Base-by-base conservation (phyloP, 1,140 invertebrate genomes). In the Acromyrmex echinatior region DNA sequence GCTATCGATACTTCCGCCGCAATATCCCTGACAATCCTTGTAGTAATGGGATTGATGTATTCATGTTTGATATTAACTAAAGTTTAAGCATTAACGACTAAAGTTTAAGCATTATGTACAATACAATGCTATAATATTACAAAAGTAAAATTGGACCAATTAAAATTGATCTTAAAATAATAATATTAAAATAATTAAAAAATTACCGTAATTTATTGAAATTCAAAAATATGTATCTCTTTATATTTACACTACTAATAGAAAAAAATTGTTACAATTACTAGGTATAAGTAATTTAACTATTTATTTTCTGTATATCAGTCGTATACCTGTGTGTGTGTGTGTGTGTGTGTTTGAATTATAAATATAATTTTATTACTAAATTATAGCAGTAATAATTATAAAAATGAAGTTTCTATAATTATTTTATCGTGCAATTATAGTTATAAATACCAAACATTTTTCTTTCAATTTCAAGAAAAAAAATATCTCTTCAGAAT, bases 1-100 rank as follows among this genome's bases (percentile, higher is more conserved):
- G 14, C 68, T 79, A 76, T 84, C 58, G 70, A 84, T 84, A 76
- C 39, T 76, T 76, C 39, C 80, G 80, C 45, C 70, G 80, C 80
- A 51, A 58, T 63, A 49, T 76, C 56, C 53, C n/a, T 63, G 56
- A 31, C 56, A 31, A 62, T 84, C 53, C n/a, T 14, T 12, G 3
- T 39, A 39, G 49, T 25, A 39, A 82, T 51, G 39, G 25, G 28
- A 49, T 39, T 39, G 28, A 62, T 49, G 49, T 49, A 56, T 39
- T 56, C 21, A 28, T 28, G 28, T 6, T 16, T 4, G 49, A 7
- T 10, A 70, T 70, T 35, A 28, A 56, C 5, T 49, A 65, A 65
- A 78, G 14, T 66, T 49, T 1, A 35, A 6, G 4, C 1, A 65
- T 49, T 78, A n/a, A 25, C 25, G 1, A 25, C 25, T 25, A 25